phyloP scores from a whole-genome alignment of 2,113 vertebrate genomes.

The Mandrillus leucophaeus region DNA sequence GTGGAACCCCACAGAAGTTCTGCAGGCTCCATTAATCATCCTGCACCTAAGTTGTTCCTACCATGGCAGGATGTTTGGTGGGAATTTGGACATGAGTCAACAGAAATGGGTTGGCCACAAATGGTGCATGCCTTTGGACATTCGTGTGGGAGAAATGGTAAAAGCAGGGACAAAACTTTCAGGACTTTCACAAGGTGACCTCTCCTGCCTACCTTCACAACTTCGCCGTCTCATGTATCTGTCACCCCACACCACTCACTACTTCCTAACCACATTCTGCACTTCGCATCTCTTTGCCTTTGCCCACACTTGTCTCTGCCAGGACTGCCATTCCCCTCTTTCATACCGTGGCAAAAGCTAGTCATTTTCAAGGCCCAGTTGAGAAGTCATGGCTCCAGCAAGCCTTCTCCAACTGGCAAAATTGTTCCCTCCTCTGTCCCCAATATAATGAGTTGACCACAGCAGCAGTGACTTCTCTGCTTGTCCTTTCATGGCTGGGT shows the following conservation, averaged over 20 bases:
- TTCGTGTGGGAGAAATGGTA: background rate
- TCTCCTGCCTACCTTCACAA: background rate
- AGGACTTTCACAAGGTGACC: background rate
- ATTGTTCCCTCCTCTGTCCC: background rate
- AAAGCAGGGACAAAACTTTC: background rate
- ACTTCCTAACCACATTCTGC: background rate
- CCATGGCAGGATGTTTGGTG: background rate
- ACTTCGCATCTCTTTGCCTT: background rate
- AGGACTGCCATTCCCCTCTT: background rate
- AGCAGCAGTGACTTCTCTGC: background rate
- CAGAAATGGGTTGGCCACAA: background rate
- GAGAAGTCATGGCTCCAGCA: background rate
- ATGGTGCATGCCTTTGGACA: background rate
- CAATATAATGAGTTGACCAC: background rate
- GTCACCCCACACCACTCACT: background rate
- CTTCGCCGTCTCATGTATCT: background rate
- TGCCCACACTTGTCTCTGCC: background rate
- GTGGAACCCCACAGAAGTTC: background rate
- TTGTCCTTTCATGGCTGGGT: background rate
- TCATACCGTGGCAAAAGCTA: background rate
- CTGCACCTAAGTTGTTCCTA: background rate
- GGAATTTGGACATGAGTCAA: background rate
- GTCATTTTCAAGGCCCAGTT: background rate
- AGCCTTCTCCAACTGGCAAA: background rate
- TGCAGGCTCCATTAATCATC: background rate